Percentiles rank a stretch among this genome's conserved stretches.
These are phyloP conservation scores for Hirtodrosophila confusa DNA, from an alignment of 2,888 invertebrate species.

Conservation along the genomic window DNA sequence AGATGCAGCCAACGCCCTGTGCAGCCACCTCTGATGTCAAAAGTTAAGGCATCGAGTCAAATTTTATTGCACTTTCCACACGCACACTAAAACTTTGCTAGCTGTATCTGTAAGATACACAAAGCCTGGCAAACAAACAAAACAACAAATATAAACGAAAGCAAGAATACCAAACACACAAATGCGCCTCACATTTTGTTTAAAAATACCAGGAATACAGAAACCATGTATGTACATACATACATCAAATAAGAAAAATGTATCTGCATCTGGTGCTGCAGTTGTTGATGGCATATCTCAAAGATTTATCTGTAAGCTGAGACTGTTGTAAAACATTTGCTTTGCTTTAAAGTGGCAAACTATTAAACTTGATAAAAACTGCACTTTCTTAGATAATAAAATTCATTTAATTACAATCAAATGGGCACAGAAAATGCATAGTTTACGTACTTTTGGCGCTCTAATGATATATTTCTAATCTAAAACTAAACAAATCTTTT, in stretches of 20 bases:
- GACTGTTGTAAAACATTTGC: no score
- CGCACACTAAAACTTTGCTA: conserved; percentile 13
- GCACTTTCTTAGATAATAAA: no score
- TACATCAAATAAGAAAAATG: conserved; percentile 33
- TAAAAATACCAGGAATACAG: conserved; percentile 46
- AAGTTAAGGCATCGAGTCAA: conserved; percentile 58
- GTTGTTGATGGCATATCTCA: conserved; percentile 7
- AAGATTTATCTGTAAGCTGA: not conserved
- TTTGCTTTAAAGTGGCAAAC: no score
- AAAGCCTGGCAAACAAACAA: conserved; percentile 41
- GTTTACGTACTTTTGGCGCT: no score
- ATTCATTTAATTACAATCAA: no score
- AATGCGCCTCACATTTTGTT: conserved; percentile 35
- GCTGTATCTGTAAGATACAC: conserved; percentile 58
- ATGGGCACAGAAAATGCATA: no score
- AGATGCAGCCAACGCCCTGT: conserved; percentile 46
- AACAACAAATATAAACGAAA: conserved; percentile 50
- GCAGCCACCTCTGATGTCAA: conserved; percentile 50
- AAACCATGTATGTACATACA: conserved; percentile 1
- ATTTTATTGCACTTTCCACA: conserved; percentile 45
- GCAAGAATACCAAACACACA: conserved; percentile 4
- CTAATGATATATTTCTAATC: no score
- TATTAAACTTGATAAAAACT: no score
- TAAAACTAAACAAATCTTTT: no score
- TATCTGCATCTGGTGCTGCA: conserved; percentile 30